These are phyloP conservation scores for Pempheris klunzingeri DNA, from an alignment of 2,797 vertebrate genomes.

Conservation along the genomic window DNA sequence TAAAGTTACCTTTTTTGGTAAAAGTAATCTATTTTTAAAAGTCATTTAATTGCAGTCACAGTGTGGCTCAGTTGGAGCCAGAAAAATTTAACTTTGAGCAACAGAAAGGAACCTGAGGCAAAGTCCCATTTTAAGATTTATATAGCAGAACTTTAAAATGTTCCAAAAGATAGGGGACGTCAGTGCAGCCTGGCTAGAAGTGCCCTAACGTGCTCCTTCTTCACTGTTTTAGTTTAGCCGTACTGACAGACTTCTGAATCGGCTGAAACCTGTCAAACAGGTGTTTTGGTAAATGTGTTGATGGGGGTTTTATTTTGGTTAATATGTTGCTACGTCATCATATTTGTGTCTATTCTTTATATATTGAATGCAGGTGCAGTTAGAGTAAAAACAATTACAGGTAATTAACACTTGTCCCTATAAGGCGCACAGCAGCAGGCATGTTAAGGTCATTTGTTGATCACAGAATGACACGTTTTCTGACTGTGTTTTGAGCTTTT, in stretches of 20 bases:
- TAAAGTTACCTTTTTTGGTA: not conserved
- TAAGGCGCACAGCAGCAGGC: not conserved
- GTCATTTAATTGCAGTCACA: not conserved
- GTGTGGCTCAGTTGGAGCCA: no score
- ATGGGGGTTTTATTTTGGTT: no score
- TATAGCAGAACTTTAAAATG: no score
- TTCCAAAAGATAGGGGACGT: no score
- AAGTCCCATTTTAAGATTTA: no score
- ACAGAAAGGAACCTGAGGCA: no score
- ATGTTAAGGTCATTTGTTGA: not conserved
- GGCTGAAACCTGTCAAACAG: not conserved
- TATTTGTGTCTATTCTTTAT: not conserved
- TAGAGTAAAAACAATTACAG: not conserved
- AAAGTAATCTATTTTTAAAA: not conserved
- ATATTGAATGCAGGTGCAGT: not conserved
- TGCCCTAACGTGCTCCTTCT: not conserved
- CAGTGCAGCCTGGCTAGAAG: no score
- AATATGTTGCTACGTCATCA: not conserved
- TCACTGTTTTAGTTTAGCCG: not conserved
- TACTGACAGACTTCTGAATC: not conserved
- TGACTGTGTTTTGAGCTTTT: not conserved
- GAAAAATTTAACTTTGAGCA: no score
- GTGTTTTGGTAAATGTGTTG: no score
- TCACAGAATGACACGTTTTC: not conserved
- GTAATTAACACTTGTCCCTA: not conserved